Conservation (phyloP, 2,113 vertebrate species). For the Ailuropoda melanoleuca region DNA sequence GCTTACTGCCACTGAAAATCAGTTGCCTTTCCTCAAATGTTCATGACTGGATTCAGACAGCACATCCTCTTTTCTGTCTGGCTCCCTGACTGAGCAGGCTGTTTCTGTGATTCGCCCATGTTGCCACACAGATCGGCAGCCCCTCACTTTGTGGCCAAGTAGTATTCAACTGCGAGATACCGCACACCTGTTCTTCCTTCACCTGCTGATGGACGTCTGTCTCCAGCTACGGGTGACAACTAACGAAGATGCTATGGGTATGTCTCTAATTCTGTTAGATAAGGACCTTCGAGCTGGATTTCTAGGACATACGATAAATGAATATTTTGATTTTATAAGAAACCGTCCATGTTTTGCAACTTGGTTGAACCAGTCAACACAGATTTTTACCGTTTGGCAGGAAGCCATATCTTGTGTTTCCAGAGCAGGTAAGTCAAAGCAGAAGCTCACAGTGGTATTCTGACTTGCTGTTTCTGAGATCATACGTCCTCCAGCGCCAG, state of each 20-base stretch:
- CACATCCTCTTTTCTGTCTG: accelerated
- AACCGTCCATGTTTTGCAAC: neutral
- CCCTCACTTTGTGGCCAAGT: accelerated
- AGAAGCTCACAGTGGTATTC: neutral
- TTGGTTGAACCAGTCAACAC: neutral
- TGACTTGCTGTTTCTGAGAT: neutral
- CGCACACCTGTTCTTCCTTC: neutral
- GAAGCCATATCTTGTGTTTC: neutral
- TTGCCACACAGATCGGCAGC: accelerated
- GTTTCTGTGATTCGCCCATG: accelerated
- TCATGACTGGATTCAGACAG: accelerated
- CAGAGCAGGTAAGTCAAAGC: neutral
- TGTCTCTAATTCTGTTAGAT: neutral
- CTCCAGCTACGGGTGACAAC: neutral
- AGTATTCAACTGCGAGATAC: accelerated
- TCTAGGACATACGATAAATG: neutral
- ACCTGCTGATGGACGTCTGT: neutral
- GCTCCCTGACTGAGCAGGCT: neutral
- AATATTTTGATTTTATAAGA: neutral
- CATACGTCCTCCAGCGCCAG: accelerated
- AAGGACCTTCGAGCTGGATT: neutral
- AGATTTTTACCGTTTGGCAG: neutral
- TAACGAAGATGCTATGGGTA: neutral
- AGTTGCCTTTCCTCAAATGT: neutral
- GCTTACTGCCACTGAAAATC: accelerated